Evolutionary conservation across 2,113 vertebrate genomes (phyloP).

Genomic region (Gadus chalcogrammus): DNA sequence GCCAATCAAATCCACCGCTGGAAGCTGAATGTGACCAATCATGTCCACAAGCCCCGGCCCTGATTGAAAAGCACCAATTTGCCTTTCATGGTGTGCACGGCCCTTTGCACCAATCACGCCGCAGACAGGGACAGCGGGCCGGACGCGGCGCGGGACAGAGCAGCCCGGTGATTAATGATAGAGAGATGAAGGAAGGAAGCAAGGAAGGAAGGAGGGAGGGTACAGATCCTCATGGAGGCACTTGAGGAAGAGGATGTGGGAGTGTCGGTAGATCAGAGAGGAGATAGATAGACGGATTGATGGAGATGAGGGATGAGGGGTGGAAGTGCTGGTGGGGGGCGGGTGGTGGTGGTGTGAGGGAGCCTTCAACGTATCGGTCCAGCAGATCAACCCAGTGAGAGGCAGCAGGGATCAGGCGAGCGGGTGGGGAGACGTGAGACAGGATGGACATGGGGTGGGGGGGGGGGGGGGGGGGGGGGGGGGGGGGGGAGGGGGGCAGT

Average conservation of each 20-base stretch:
- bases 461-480: too few species aligned
- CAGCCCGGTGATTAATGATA: slow-evolving; percentile 24
- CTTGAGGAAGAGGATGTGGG: not conserved
- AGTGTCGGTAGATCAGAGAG: not conserved
- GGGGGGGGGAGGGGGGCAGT: too few species aligned
- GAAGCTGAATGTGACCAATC: slow-evolving; percentile 57
- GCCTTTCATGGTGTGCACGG: slow-evolving; percentile 44
- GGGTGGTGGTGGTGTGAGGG: too few species aligned
- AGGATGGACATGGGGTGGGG: too few species aligned
- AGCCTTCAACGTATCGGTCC: too few species aligned
- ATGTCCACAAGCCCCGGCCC: slow-evolving; percentile 40
- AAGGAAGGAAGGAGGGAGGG: not conserved
- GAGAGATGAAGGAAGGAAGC: not conserved
- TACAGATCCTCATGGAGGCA: not conserved
- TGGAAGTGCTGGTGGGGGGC: not conserved
- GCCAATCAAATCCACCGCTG: slow-evolving; percentile 50
- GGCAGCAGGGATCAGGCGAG: too few species aligned
- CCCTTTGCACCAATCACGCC: slow-evolving; percentile 66
- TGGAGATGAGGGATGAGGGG: too few species aligned
- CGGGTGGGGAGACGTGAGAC: too few species aligned
- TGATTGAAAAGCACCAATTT: slow-evolving; percentile 62
- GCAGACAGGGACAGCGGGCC: slow-evolving; percentile 41
- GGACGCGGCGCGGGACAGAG: slow-evolving; percentile 18
- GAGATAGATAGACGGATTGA: not conserved
- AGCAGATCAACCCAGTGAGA: too few species aligned